These are phyloP conservation scores for Andrena dorsata DNA, from an alignment of 2,888 invertebrate genomes.

Conservation along the genomic window DNA sequence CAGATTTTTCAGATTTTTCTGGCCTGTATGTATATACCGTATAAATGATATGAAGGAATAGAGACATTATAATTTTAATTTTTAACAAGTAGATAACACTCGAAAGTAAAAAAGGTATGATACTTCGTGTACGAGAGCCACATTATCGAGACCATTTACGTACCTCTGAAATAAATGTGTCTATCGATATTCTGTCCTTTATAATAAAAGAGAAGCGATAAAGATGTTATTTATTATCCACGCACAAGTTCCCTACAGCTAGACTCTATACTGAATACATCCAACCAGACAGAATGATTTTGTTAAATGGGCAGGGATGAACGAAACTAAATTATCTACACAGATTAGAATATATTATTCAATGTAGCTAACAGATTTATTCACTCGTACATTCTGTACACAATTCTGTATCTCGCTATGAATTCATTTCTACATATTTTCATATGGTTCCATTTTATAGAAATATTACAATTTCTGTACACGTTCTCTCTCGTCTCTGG, in stretches of 20 bases:
- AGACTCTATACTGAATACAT: neutral
- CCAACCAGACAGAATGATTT: neutral
- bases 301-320: neutral
- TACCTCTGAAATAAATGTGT: constrained; percentile 72
- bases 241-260: neutral
- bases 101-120: constrained; percentile 56
- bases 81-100: constrained; percentile 58
- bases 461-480: constrained; percentile 26
- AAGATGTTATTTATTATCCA: neutral
- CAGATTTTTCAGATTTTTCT: constrained; percentile 36
- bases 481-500: constrained; percentile 14
- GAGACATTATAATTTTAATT: constrained; percentile 60
- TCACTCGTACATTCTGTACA: constrained; percentile 29
- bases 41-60: constrained; percentile 61
- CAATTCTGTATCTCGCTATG: constrained; percentile 21
- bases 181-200: constrained; percentile 78
- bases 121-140: constrained; percentile 67
- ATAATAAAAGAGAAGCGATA: constrained; percentile 71
- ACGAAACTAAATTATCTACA: neutral
- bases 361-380: constrained; percentile 44
- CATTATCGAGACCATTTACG: constrained; percentile 73
- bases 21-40: constrained; percentile 76
- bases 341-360: neutral
- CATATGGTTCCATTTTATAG: constrained; percentile 16
- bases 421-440: constrained; percentile 1